phyloP scores from a whole-genome alignment of 2,888 invertebrate species.

The Operophtera brumata region DNA sequence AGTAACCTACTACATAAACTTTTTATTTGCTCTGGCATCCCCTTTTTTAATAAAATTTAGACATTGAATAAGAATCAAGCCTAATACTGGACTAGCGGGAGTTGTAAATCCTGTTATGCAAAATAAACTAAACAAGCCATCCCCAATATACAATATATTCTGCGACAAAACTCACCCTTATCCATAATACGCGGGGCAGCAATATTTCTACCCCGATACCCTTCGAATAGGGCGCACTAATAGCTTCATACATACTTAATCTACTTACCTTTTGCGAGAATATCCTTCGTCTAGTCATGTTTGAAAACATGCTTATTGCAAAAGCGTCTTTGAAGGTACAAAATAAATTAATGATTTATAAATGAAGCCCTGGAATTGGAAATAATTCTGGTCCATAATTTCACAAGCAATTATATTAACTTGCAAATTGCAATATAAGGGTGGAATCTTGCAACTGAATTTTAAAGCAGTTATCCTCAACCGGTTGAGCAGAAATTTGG shows the following conservation, averaged over 20 bases:
- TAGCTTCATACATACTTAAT: slow-evolving; percentile 50
- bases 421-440: too few species aligned
- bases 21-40: too few species aligned
- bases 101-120: too few species aligned
- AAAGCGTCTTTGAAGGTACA: background rate
- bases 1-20: too few species aligned
- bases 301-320: background rate
- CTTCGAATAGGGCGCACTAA: slow-evolving; percentile 35
- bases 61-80: too few species aligned
- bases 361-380: too few species aligned
- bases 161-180: slow-evolving; percentile 19
- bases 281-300: slow-evolving; percentile 21
- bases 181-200: slow-evolving; percentile 20
- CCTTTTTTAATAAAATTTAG: background rate
- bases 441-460: too few species aligned
- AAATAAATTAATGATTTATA: background rate
- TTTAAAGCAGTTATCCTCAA: too few species aligned
- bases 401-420: too few species aligned
- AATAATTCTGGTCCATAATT: too few species aligned
- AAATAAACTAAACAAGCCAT: background rate
- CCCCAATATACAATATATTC: background rate
- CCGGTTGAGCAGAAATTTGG: too few species aligned
- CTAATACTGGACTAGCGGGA: too few species aligned
- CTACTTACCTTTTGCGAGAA: slow-evolving; percentile 32
- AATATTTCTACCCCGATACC: slow-evolving; percentile 25